Evolutionary conservation across 1,140 invertebrate genomes (phyloP), one percentile per base, ranked within the genome.

Genomic region (Formica exsecta): DNA sequence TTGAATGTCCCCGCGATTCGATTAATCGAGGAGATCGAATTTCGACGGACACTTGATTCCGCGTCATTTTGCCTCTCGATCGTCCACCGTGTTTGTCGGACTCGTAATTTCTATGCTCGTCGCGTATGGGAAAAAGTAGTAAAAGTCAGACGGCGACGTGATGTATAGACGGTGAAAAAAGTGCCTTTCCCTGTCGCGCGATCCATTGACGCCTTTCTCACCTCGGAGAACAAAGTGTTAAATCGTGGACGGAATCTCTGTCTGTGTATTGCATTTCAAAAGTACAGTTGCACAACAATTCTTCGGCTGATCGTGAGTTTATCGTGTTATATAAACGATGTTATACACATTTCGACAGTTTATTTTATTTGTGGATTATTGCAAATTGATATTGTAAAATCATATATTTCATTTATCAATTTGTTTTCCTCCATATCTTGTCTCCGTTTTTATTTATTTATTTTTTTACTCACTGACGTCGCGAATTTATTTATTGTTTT

Each of bases 221-320:
- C 51, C 16, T 38, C 51, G 64, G 36, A 51, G 77, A 44, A 70
- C 77, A 81, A 81, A 81, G 77, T 71, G 66, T 73, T 61, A 61
- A 71, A 81, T 81, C 79, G 66, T 29, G 54, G 71, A 71, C 36
- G 54, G 66, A 71, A 81, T 81, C 51, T 71, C 66, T 16, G 79
- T 61, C 16, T 29, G 7, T 16, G 38, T 7, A 41, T 29, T 22
- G 22, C 48, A 13, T 71, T 71, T 68, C 32, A 81, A 81, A 70
- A 59, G 51, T 25, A 38, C 65, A 59, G 36, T 54, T 71, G 11
- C 65, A 36, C 16, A 44, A 57, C 19, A 16, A 11, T 29, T 51
- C n/a, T 32, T 22, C 62, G 44, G 1, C 2, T 38, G 44, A 41
- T 8, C 16, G 13, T 51, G 22, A 68, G 13, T 38, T 80, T 57